Conservation (phyloP, 2,113 vertebrate genomes). For the Oostethus manadensis region DNA sequence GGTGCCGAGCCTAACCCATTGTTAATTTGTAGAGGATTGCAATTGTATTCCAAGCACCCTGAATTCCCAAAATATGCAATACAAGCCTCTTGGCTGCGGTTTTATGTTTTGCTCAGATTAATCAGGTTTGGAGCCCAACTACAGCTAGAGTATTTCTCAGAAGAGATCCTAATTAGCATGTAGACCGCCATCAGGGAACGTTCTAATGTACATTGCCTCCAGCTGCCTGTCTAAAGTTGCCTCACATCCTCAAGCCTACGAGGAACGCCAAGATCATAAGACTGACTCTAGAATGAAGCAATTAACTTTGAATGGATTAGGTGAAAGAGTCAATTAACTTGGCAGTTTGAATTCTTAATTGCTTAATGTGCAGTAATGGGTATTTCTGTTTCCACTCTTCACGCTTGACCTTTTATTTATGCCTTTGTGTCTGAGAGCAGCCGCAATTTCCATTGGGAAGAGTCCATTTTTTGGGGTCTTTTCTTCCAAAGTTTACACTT, state of each 20-base stretch:
- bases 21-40: conserved; percentile 18
- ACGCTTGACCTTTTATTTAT: conserved; percentile 3
- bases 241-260: conserved; percentile 19
- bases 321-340: conserved; percentile 41
- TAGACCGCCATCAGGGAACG: background rate
- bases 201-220: conserved; percentile 15
- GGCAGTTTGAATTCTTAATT: conserved; percentile 29
- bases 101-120: conserved; percentile 28
- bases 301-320: conserved; percentile 32
- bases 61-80: conserved; percentile 29
- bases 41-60: conserved; percentile 40
- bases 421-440: conserved; percentile 24
- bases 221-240: conserved; percentile 15
- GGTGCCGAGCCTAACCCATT: too few relatives aligned
- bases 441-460: conserved; percentile 15
- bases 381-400: conserved; percentile 8
- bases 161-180: background rate
- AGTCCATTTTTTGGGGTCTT: conserved; percentile 3
- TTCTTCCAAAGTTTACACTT: conserved; percentile 1
- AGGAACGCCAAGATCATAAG: conserved; percentile 18
- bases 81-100: conserved; percentile 26
- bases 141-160: background rate
- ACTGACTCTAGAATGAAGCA: conserved; percentile 18
- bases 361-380: conserved; percentile 15
- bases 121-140: background rate